These are phyloP conservation scores for Phaethon lepturus DNA, from an alignment of 2,113 vertebrate genomes.

Conservation along the genomic window DNA sequence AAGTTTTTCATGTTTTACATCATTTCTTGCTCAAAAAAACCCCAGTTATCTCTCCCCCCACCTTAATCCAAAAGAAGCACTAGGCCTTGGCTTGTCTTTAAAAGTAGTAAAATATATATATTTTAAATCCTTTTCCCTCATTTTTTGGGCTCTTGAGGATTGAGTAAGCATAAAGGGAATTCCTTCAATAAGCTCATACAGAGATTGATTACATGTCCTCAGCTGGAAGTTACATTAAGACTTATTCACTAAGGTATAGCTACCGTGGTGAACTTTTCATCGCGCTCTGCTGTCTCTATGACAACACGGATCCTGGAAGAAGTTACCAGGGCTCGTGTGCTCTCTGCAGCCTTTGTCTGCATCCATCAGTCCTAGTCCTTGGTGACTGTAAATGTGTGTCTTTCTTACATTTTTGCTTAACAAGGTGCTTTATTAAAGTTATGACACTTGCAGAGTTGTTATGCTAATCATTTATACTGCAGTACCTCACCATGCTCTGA, in stretches of 20 bases:
- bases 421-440: constrained; percentile 24
- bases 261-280: constrained; percentile 55
- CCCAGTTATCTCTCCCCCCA: not conserved
- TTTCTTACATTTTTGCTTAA: not conserved
- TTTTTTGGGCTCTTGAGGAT: not conserved
- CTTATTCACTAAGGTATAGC: constrained; percentile 60
- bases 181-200: constrained; percentile 59
- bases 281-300: constrained; percentile 42
- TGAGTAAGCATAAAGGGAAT: constrained; percentile 62
- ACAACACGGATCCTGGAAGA: constrained; percentile 37
- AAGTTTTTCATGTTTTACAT: not conserved
- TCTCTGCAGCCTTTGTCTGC: constrained; percentile 23
- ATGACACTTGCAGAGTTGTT: not conserved
- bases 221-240: constrained; percentile 67
- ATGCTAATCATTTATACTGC: not conserved
- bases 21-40: not conserved
- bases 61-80: not conserved
- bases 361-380: not conserved
- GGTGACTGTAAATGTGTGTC: not conserved
- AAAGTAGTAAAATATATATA: not conserved
- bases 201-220: constrained; percentile 68
- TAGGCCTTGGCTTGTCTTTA: not conserved
- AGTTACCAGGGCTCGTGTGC: not conserved
- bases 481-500: not conserved
- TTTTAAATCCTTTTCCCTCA: constrained; percentile 14